Base-by-base conservation (phyloP, 2,113 vertebrate genomes). In the Tachysurus vachellii region DNA sequence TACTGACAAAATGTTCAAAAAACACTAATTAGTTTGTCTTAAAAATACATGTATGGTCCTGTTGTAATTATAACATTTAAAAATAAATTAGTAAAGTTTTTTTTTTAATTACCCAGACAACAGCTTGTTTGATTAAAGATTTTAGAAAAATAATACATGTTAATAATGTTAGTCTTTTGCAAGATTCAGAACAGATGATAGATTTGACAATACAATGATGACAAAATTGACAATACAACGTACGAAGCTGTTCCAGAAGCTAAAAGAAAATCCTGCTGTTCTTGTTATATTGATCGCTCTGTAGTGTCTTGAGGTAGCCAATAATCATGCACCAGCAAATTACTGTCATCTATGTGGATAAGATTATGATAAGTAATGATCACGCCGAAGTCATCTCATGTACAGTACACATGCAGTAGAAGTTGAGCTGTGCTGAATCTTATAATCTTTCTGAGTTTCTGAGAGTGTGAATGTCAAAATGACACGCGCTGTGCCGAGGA, bases 401-500 rank as follows among this genome's bases (percentile, higher is more conserved):
- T 19, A 73, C 4, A 31, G 31, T 19, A 73, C 4, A 31, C 26
- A 84, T 7, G 47, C 31, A 84, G 66, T 73, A 44, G 53, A 84
- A 66, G 53, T 56, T 75, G 21, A 42, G 81, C 23, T 77, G 47
- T 16, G 16, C 14, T 77, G 50, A 84, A 71, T 71, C 57, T 84
- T 59, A 44, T 73, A n/a, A 53, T 82, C 42, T 85, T 85, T 66
- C 64, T 86, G n/a, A 31, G 57, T n/a, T 2, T 59, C 57, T 80
- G 68, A 86, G 47, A 50, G 47, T 50, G 76, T 73, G 14, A 31
- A 61, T 81, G 73, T 66, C 62, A 82, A 89, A 91, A 86, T 92
- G 91, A 92, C 89, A 90, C 91, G 87, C 86, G 68, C 86, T 2
- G 21, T 79, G 79, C 77, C 57, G 76, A 90, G 87, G 84, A 84